These are phyloP conservation scores for Ophthalmotilapia sp. DNA, from an alignment of 2,113 vertebrate genomes.

Conservation along the genomic window DNA sequence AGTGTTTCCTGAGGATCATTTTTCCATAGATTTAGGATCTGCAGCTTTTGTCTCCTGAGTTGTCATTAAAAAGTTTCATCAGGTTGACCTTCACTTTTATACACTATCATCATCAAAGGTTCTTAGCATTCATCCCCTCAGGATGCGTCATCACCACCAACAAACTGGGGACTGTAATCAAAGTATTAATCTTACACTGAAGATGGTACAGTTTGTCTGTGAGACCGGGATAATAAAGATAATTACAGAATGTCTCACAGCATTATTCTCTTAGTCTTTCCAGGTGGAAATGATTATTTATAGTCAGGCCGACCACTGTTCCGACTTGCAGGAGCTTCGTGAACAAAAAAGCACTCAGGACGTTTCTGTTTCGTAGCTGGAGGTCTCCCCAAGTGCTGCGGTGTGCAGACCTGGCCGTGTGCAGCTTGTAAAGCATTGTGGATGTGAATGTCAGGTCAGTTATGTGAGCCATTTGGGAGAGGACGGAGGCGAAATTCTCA, in stretches of 20 bases:
- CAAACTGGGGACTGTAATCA: background rate
- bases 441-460: background rate
- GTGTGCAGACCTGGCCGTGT: background rate
- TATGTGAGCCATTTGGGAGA: background rate
- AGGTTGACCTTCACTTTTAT: background rate
- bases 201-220: background rate
- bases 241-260: accelerated
- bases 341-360: background rate
- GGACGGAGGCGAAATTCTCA: background rate
- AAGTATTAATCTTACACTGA: background rate
- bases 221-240: background rate
- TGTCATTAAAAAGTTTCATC: background rate
- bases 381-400: background rate
- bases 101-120: background rate
- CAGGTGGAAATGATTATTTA: background rate
- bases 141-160: background rate
- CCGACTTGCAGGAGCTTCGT: background rate
- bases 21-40: background rate
- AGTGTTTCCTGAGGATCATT: background rate
- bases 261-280: background rate
- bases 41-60: background rate
- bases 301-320: background rate
- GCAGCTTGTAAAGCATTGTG: background rate
- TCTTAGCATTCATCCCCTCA: background rate
- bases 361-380: background rate